phyloP scores from a whole-genome alignment of 2,797 vertebrate genomes.

The Peromyscus nudipes region DNA sequence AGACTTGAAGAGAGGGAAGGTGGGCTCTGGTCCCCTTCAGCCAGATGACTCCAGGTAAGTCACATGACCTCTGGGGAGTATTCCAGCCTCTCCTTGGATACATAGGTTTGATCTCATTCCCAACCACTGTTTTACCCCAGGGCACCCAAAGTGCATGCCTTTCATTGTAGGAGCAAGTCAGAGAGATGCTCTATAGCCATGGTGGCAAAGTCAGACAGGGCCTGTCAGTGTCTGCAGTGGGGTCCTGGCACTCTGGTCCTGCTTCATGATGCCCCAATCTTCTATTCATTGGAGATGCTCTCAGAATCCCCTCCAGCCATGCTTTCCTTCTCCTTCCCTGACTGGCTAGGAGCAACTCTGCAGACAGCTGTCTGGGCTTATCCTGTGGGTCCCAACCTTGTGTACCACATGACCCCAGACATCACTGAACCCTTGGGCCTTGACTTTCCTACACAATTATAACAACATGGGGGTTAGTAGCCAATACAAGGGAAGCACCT shows the following conservation, averaged over 20 bases:
- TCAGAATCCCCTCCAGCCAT: background rate
- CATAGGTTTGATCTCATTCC: background rate
- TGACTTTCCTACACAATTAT: background rate
- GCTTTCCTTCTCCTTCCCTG: background rate
- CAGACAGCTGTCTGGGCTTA: background rate
- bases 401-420: background rate
- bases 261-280: rapidly evolving
- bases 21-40: background rate
- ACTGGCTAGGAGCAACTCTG: background rate
- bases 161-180: background rate
- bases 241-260: background rate
- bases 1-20: background rate
- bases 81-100: too few species aligned
- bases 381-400: background rate
- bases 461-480: background rate
- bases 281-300: background rate
- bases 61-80: background rate
- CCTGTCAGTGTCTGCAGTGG: background rate
- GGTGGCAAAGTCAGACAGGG: background rate
- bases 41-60: background rate
- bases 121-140: background rate
- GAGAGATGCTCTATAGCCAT: background rate
- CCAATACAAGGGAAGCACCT: rapidly evolving
- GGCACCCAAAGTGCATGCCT: rapidly evolving
- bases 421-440: background rate